These are phyloP conservation scores for Ammospiza maritima DNA, from an alignment of 2,797 vertebrate genomes.

Conservation along the genomic window DNA sequence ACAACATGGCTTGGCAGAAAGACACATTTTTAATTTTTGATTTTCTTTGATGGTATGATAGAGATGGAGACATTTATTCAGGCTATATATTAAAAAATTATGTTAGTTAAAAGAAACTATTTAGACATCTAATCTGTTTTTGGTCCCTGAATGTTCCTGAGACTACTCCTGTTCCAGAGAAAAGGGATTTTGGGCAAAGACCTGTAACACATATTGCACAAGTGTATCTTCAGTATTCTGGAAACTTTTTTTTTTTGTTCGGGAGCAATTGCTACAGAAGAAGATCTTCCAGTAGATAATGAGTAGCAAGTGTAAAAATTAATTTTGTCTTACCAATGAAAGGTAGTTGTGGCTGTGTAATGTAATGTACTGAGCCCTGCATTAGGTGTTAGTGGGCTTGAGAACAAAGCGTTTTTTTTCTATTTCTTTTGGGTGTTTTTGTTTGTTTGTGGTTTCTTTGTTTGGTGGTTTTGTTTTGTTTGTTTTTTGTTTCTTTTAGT, in stretches of 20 bases:
- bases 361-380: neutral
- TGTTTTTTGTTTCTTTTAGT: neutral
- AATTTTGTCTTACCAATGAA: neutral
- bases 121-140: neutral
- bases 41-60: slow-evolving; percentile 32
- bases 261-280: neutral
- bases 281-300: neutral
- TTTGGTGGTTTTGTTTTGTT: neutral
- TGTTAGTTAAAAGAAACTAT: neutral
- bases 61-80: neutral
- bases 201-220: neutral
- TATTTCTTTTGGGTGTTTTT: neutral
- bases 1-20: neutral
- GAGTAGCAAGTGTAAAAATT: neutral
- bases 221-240: neutral
- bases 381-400: neutral
- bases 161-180: neutral
- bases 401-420: neutral
- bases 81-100: neutral
- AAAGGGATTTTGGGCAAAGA: neutral
- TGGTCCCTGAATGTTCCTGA: neutral
- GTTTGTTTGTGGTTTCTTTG: neutral
- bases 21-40: neutral
- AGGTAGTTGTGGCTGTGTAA: neutral
- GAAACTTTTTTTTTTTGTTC: neutral